Evolutionary conservation across 2,888 invertebrate species (phyloP).

Genomic region (Adela reaumurella): DNA sequence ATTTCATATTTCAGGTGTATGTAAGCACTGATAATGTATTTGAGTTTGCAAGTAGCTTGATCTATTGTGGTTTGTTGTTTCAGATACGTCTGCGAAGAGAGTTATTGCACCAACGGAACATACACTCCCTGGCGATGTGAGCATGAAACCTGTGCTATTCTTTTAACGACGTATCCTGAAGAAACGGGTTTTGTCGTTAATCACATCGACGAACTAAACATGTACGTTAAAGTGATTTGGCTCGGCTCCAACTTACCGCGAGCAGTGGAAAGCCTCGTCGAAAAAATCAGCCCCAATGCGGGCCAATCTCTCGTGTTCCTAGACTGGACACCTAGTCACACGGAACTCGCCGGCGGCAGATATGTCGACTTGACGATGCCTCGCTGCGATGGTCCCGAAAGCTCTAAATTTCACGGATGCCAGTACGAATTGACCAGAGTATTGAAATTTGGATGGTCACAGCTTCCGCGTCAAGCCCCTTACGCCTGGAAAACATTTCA

Average conservation of each 20-base stretch:
- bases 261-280: constrained; percentile 28
- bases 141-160: constrained; percentile 28
- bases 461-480: constrained; percentile 48
- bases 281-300: constrained; percentile 18
- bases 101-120: constrained; percentile 50
- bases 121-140: constrained; percentile 58
- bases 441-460: constrained; percentile 63
- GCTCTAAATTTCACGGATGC: constrained; percentile 36
- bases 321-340: constrained; percentile 64
- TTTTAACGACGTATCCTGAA: constrained; percentile 46
- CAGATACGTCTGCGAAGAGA: constrained; percentile 42
- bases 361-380: constrained; percentile 61
- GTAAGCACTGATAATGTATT: no score
- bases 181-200: constrained; percentile 53
- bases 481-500: constrained; percentile 38
- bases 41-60: no score
- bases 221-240: constrained; percentile 68
- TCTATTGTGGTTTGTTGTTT: no score
- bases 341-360: constrained; percentile 44
- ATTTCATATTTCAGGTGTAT: no score
- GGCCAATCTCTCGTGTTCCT: constrained; percentile 56
- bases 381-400: constrained; percentile 49
- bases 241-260: constrained; percentile 56
- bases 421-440: constrained; percentile 67
- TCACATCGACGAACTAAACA: constrained; percentile 57